These are phyloP conservation scores for Galaxea fascicularis DNA, from an alignment of 92 coral and sea anemone species.

Conservation along the genomic window DNA sequence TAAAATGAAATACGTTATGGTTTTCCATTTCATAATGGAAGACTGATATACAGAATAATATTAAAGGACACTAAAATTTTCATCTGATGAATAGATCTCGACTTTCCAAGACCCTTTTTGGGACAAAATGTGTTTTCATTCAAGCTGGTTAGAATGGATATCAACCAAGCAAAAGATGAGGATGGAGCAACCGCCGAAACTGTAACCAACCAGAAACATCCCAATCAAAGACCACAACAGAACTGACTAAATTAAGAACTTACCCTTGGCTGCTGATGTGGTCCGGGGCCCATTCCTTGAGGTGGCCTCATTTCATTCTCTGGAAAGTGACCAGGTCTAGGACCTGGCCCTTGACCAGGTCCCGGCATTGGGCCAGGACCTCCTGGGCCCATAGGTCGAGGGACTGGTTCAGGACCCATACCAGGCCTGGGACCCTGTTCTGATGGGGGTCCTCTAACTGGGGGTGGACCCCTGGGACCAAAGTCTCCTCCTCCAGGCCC, in stretches of 20 bases:
- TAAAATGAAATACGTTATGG: not conserved
- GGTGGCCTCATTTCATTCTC: conserved; percentile 37
- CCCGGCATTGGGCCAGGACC: conserved; percentile 69
- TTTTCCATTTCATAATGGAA: not conserved
- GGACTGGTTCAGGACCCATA: conserved; percentile 52
- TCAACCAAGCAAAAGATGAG: too few species aligned
- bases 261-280: conserved; percentile 33
- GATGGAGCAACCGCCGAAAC: too few species aligned
- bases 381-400: conserved; percentile 64
- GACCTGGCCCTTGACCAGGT: conserved; percentile 61
- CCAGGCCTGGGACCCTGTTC: conserved; percentile 74
- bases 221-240: not conserved
- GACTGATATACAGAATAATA: too few species aligned
- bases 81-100: too few species aligned
- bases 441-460: conserved; percentile 67
- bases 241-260: not conserved
- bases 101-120: too few species aligned
- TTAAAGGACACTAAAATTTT: too few species aligned
- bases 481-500: conserved; percentile 67
- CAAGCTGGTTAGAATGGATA: too few species aligned
- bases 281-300: conserved; percentile 35
- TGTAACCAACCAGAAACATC: too few species aligned
- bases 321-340: conserved; percentile 44
- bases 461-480: conserved; percentile 64
- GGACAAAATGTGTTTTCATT: too few species aligned